A percentile compares a stretch with the other conserved stretches of the same genome.
Evolutionary conservation across 2,888 invertebrate genomes (phyloP).

Genomic region (Habrosyne pyritoides): DNA sequence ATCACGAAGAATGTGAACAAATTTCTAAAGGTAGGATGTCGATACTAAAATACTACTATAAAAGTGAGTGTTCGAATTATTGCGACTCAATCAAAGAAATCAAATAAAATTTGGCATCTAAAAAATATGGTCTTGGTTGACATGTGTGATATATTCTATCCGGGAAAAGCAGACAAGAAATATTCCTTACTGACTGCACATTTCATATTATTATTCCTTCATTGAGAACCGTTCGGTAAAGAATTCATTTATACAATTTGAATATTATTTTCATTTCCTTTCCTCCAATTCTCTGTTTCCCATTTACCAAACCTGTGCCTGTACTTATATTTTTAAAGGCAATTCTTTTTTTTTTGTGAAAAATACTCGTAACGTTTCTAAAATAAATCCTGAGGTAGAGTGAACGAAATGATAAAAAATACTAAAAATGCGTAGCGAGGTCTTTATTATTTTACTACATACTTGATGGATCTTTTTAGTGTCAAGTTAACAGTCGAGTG

Average conservation of each 20-base stretch:
- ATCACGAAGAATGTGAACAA: too few relatives aligned
- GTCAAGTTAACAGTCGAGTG: not conserved
- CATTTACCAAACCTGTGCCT: constrained; percentile 6
- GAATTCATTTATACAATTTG: not conserved
- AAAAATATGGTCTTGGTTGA: too few relatives aligned
- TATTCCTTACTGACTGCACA: not conserved
- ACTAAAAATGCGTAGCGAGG: not conserved
- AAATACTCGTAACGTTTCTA: constrained; percentile 8
- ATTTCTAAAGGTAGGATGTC: too few relatives aligned
- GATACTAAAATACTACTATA: too few relatives aligned
- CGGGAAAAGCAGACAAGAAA: not conserved
- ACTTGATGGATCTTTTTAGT: constrained; percentile 10
- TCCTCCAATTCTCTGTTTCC: constrained; percentile 13
- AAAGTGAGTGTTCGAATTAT: too few relatives aligned
- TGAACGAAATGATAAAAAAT: constrained; percentile 1
- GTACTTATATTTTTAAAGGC: constrained; percentile 14
- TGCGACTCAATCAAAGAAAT: too few relatives aligned
- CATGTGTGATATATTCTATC: too few relatives aligned
- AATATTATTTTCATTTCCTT: constrained; percentile 17
- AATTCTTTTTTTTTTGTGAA: not conserved
- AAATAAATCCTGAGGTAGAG: constrained; percentile 15
- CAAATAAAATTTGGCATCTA: too few relatives aligned
- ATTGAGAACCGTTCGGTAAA: not conserved
- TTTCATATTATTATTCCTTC: not conserved
- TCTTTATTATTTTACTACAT: constrained; percentile 12